Conservation (phyloP, 1,140 invertebrate species). For the Nasonia longicornis region DNA sequence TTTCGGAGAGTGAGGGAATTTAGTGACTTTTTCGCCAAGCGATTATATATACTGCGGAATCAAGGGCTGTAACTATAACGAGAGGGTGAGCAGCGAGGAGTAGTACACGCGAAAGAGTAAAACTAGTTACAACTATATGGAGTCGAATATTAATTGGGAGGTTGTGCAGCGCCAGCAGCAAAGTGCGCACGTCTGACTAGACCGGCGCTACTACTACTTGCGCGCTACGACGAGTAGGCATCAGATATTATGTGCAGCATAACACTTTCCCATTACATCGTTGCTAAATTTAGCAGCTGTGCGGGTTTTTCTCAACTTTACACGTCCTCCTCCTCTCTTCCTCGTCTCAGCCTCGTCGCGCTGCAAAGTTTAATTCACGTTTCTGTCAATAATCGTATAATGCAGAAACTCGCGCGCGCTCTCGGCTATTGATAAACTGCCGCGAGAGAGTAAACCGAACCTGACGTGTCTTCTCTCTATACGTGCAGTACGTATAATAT, state of each 20-base stretch:
- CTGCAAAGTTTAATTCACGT: constrained; percentile 5
- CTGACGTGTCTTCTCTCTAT: too few relatives aligned
- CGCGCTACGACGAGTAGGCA: not conserved
- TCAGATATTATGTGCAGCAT: not conserved
- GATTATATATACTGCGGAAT: too few relatives aligned
- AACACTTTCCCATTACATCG: not conserved
- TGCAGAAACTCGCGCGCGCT: not conserved
- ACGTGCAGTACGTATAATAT: too few relatives aligned
- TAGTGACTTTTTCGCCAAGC: too few relatives aligned
- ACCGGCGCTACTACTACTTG: not conserved
- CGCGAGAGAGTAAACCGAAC: not conserved
- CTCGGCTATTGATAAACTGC: not conserved
- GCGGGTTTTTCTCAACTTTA: not conserved
- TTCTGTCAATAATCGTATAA: constrained; percentile 22
- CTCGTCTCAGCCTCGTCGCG: too few relatives aligned
- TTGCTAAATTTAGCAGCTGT: not conserved
- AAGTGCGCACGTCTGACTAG: not conserved
- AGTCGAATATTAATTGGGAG: constrained; percentile 7
- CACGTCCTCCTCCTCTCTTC: not conserved
- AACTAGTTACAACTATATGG: not conserved
- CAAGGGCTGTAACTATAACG: too few relatives aligned
- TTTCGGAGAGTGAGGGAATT: not conserved
- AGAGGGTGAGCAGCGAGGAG: not conserved
- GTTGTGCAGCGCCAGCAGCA: not conserved
- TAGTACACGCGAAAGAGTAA: not conserved